Evolutionary conservation across 2,888 invertebrate species (phyloP), one percentile per base, ranked within the genome.

Genomic region (Hofmannophila pseudospretella): DNA sequence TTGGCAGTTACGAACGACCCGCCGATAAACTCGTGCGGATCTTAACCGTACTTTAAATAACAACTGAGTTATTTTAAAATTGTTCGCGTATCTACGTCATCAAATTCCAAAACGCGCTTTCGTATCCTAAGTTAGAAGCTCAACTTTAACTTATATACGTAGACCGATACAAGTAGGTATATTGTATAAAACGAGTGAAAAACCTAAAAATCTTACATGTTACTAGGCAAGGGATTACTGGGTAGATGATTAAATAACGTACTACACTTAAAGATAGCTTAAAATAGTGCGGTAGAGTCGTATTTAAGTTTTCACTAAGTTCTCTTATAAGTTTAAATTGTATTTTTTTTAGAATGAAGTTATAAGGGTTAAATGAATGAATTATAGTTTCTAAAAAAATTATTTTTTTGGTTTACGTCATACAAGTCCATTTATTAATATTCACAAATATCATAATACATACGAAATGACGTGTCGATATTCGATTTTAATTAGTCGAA

Each of bases 101-200:
- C 54, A 61, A 50, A 40, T 51, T 56, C 49, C 47, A 60, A 65
- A 66, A 57, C 54, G 67, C 65, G 56, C 54, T 53, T 44, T 48
- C 45, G 45, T 51, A 47, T 49, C 53, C 56, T 59, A 61, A 72
- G 52, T 60, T 80, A 81, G 74, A 85, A 85, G 85, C 85, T 86
- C 85, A 80, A 80, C 70, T 76, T 82, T 78, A 84, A 84, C 77
- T 82, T 86, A 84, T 78, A 77, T 67, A 72, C 65, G 71, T 82
- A 81, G 71, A 72, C 72, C 56, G 69, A 75, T 82, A 78, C 57
- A 70, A 71, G 66, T 75, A 69, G 51, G 74, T 81, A 82, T 77
- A 82, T 79, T 82, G 84, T 86, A 86, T 81, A 86, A 85, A 86
- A 86, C 75, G 81, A 82, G 84, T 86, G 84, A 81, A 85, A 85